These are phyloP conservation scores for Drosophila lini DNA, from an alignment of 1,140 invertebrate genomes.

Conservation along the genomic window DNA sequence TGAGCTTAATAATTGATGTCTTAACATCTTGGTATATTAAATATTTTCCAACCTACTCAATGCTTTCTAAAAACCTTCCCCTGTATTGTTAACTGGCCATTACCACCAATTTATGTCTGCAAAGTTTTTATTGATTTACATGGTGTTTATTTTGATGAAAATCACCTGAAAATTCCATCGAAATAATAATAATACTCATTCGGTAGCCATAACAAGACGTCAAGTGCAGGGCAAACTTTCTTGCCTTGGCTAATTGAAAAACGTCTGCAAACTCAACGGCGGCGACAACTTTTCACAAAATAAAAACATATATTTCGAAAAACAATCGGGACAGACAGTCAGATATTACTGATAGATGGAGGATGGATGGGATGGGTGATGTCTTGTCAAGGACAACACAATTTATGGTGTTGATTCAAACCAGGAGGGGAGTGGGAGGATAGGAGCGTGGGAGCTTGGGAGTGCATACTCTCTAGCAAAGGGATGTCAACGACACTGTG, in stretches of 20 bases:
- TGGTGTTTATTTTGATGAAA: constrained; percentile 16
- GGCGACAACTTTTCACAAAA: constrained; percentile 36
- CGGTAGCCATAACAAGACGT: constrained; percentile 27
- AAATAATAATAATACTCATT: constrained; percentile 29
- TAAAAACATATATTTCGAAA: constrained; percentile 4
- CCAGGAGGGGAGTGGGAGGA: background rate
- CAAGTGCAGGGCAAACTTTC: constrained; percentile 45
- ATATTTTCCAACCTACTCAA: background rate
- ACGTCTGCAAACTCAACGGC: constrained; percentile 58
- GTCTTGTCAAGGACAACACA: constrained; percentile 29
- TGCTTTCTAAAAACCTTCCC: background rate
- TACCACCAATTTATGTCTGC: constrained; percentile 37
- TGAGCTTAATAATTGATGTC: background rate
- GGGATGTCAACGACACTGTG: constrained; percentile 41
- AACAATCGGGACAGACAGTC: constrained; percentile 33
- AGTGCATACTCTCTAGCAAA: constrained; percentile 1
- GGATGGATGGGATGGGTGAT: constrained; percentile 8
- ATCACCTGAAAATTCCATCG: constrained; percentile 14
- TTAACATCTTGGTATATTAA: background rate
- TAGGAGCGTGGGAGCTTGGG: background rate
- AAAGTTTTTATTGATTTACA: constrained; percentile 53
- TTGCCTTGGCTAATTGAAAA: constrained; percentile 60
- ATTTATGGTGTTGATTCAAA: constrained; percentile 54
- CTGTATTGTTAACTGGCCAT: background rate
- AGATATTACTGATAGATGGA: constrained; percentile 10